Evolutionary conservation across 2,113 vertebrate species (phyloP).

Genomic region (Gymnobelideus leadbeateri): DNA sequence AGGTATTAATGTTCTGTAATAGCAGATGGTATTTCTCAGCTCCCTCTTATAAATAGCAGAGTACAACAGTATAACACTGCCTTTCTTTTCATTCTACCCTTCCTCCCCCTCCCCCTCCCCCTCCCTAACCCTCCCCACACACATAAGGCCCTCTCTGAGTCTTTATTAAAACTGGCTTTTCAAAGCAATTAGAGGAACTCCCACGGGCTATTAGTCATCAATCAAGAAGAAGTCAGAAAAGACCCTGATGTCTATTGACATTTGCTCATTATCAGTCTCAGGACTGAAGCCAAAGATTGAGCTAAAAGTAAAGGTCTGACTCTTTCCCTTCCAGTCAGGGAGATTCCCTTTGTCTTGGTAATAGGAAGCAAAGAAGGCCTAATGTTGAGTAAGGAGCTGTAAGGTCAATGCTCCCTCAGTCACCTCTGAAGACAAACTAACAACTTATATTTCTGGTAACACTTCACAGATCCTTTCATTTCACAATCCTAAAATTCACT

Average conservation of each 20-base stretch:
- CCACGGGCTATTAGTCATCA: constrained; percentile 19
- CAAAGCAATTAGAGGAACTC: constrained; percentile 26
- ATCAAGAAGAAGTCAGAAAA: constrained; percentile 42
- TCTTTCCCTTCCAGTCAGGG: not conserved
- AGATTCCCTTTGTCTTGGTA: not conserved
- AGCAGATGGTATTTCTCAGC: not conserved
- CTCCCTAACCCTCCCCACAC: not conserved
- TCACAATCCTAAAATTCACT: not conserved
- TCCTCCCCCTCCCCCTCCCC: too few relatives aligned
- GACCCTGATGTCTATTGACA: not conserved
- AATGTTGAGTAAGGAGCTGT: not conserved
- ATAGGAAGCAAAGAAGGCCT: not conserved
- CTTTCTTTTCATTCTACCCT: not conserved
- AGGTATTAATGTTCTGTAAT: not conserved
- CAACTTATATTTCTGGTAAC: not conserved
- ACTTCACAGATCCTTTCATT: not conserved
- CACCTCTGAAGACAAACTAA: not conserved
- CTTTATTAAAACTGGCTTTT: constrained; percentile 43
- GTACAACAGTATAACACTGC: not conserved
- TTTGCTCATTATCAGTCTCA: not conserved
- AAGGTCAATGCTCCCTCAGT: not conserved
- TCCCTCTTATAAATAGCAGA: not conserved
- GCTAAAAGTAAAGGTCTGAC: not conserved
- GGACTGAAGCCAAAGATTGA: constrained; percentile 45
- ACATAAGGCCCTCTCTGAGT: not conserved